Evolutionary conservation across 2,797 vertebrate genomes (phyloP).

Genomic region (Hemibagrus guttatus): DNA sequence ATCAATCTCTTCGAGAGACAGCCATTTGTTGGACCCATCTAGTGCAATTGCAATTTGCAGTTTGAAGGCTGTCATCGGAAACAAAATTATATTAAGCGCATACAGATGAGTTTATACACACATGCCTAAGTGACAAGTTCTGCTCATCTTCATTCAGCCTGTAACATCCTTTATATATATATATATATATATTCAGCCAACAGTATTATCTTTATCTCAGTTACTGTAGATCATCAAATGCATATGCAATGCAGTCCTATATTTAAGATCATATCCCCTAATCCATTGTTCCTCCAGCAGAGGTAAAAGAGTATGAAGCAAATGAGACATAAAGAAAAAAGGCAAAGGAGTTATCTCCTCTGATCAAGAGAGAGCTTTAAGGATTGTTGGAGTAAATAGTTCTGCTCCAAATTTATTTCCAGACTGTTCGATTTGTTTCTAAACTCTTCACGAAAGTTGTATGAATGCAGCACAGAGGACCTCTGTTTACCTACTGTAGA

Average conservation of each 20-base stretch:
- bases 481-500: no score
- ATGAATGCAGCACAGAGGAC: neutral
- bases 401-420: neutral
- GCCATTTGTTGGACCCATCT: neutral
- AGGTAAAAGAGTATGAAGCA: neutral
- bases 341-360: neutral
- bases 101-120: neutral
- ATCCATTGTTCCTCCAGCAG: neutral
- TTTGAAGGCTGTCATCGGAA: neutral
- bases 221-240: neutral
- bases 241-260: neutral
- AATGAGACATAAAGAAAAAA: neutral
- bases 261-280: neutral
- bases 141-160: neutral
- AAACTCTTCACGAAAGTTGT: neutral
- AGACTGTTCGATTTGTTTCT: neutral
- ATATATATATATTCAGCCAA: neutral
- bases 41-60: neutral
- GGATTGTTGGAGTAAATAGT: neutral
- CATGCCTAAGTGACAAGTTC: neutral
- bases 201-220: neutral
- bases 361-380: neutral
- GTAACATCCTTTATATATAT: neutral
- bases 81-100: neutral
- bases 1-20: constrained; percentile 1